phyloP scores from a whole-genome alignment of 2,888 invertebrate genomes.

The Lumbricus terrestris region DNA sequence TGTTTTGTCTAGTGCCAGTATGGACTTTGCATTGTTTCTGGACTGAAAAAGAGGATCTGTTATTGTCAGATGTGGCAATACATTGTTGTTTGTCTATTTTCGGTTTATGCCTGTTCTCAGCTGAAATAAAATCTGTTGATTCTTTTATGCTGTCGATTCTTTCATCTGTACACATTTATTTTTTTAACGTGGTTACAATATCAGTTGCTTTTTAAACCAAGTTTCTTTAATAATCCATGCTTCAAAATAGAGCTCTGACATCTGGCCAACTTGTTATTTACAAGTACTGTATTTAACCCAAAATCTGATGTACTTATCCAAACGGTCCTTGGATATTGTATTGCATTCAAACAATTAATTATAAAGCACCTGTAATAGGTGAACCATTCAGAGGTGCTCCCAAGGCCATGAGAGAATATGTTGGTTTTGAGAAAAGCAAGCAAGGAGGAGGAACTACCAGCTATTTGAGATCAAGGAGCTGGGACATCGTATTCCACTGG shows the following conservation, averaged over 20 bases:
- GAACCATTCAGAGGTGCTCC: too few relatives aligned
- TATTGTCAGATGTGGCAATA: slow-evolving; percentile 3
- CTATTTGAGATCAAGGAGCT: too few relatives aligned
- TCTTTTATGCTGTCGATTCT: neutral
- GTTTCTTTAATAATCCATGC: neutral
- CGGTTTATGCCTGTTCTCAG: neutral
- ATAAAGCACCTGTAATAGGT: too few relatives aligned
- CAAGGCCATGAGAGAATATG: too few relatives aligned
- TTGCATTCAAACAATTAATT: too few relatives aligned
- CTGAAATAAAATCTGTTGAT: neutral
- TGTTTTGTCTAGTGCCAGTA: too few relatives aligned
- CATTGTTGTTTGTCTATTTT: neutral
- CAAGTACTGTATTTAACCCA: neutral
- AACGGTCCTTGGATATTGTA: too few relatives aligned
- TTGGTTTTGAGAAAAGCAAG: too few relatives aligned
- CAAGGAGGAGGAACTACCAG: too few relatives aligned
- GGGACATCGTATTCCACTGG: too few relatives aligned
- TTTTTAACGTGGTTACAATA: neutral
- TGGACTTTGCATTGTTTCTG: neutral
- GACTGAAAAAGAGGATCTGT: neutral
- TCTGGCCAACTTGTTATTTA: neutral
- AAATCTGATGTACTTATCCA: too few relatives aligned
- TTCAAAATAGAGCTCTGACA: neutral
- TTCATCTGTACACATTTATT: neutral
- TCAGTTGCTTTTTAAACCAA: neutral